Percentiles rank a stretch among this genome's conserved stretches.
Conservation (phyloP, 2,888 invertebrate genomes). For the Griposia aprilina region DNA sequence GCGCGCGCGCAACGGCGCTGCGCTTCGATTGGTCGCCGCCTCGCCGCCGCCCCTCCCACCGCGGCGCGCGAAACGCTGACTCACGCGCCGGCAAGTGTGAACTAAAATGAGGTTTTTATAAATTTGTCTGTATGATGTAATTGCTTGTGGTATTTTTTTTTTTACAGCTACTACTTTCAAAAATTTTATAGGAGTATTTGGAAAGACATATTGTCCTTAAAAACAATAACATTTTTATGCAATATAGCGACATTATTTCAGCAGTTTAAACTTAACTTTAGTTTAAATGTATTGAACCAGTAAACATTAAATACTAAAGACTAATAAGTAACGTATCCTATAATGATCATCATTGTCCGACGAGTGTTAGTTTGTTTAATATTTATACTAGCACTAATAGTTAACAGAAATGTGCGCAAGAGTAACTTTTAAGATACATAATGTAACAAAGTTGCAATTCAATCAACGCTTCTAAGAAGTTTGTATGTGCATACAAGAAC, state of each 20-base stretch:
- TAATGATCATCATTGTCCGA: background rate
- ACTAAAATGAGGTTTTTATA: constrained; percentile 46
- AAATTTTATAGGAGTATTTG: background rate
- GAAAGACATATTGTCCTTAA: background rate
- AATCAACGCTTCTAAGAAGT: constrained; percentile 36
- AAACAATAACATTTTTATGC: background rate
- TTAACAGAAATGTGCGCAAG: constrained; percentile 45
- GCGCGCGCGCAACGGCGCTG: constrained; percentile 77
- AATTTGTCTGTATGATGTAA: constrained; percentile 45
- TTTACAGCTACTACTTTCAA: background rate
- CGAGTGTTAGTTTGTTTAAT: constrained; percentile 17
- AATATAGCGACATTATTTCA: background rate
- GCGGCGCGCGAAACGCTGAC: constrained; percentile 75
- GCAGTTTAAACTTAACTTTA: background rate
- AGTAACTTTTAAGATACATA: background rate
- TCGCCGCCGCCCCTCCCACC: constrained; percentile 85
- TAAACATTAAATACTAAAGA: background rate
- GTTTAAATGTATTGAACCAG: background rate
- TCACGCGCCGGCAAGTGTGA: constrained; percentile 71
- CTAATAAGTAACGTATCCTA: background rate
- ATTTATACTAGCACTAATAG: constrained; percentile 17
- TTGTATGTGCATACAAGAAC: constrained; percentile 9
- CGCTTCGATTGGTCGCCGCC: constrained; percentile 81
- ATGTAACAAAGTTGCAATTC: constrained; percentile 49
- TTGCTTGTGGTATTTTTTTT: constrained; percentile 6